Percentiles rank a stretch among this genome's conserved stretches.
Conservation (phyloP, 1,140 invertebrate genomes). For the Akabosia matsudoensis region DNA sequence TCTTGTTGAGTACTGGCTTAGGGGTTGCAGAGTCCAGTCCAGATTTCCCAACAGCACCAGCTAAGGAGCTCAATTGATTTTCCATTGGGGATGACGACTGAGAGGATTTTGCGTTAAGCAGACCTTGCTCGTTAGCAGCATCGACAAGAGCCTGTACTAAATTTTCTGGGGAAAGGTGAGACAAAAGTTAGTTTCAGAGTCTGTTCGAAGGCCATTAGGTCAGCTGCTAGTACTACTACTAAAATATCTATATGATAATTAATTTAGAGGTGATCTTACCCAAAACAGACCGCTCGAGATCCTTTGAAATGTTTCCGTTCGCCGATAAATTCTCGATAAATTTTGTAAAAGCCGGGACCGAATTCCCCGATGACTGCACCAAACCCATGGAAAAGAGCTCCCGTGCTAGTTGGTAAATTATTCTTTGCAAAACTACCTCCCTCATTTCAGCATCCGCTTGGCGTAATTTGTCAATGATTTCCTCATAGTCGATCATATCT, state of each 20-base stretch:
- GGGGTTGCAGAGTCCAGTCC: background rate
- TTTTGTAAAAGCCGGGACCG: slow-evolving; percentile 64
- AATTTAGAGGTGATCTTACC: slow-evolving; percentile 54
- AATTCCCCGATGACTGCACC: slow-evolving; percentile 49
- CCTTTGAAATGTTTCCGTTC: slow-evolving; percentile 63
- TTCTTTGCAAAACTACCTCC: slow-evolving; percentile 69
- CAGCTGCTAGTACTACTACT: background rate
- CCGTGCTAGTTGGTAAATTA: slow-evolving; percentile 71
- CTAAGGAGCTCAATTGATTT: background rate
- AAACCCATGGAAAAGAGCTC: slow-evolving; percentile 62
- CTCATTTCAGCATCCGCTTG: slow-evolving; percentile 66
- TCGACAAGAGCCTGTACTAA: slow-evolving; percentile 68
- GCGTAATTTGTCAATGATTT: slow-evolving; percentile 58
- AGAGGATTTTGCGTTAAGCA: background rate
- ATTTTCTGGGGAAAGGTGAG: slow-evolving; percentile 59
- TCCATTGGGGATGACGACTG: background rate
- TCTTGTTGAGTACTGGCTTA: background rate
- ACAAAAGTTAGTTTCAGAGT: background rate
- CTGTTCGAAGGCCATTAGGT: slow-evolving; percentile 9
- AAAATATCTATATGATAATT: background rate
- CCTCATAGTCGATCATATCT: slow-evolving; percentile 58
- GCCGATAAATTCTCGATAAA: slow-evolving; percentile 68
- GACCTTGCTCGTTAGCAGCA: slow-evolving; percentile 65
- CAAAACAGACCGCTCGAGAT: slow-evolving; percentile 69
- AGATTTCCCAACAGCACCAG: background rate